Evolutionary conservation across 2,113 vertebrate species (phyloP), one percentile per base, ranked within the genome.

Genomic region (Cyanoliseus patagonus): DNA sequence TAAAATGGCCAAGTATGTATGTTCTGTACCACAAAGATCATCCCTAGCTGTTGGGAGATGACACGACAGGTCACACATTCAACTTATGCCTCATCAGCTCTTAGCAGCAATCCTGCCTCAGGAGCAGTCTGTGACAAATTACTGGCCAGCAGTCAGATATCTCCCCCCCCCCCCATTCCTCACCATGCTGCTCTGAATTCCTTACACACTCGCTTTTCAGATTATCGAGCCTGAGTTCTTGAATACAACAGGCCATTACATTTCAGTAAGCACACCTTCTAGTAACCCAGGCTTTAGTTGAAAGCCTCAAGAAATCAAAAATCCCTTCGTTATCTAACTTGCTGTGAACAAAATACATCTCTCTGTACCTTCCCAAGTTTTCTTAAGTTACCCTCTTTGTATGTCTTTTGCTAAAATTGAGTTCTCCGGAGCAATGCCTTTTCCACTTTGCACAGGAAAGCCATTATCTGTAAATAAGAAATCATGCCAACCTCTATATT

Each of bases 401-500:
- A 31, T 13, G 4, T 17, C 41, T 79, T 68, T 17, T 61, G 30
- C 35, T 64, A 68, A 41, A 82, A 61, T 1, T 4, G 44, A 88
- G 18, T 42, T 83, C 14, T 49, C 47, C 1, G 4, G 13, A 42
- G 57, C 70, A 68, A n/a, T 1, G 8, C 47, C 35, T 74, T 52
- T 13, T 22, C 6, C 25, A 27, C 17, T 85, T 55, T 42, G 70
- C 57, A 53, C 3, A 61, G 42, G 39, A 11, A 39, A 39, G 42
- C 57, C 39, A 22, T 28, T 85, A 14, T 23, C 22, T 37, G n/a
- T 11, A 85, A 70, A 46, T 33, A 67, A 35, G 25, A 75, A 25
- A 51, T 33, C 3, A 3, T 0, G 0, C 31, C 44, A 62, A 18
- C 51, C 3, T 15, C 28, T 11, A 12, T 15, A n/a, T 37, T 83